These are phyloP conservation scores for Callorhinus ursinus DNA, from an alignment of 2,113 vertebrate genomes.

Conservation along the genomic window DNA sequence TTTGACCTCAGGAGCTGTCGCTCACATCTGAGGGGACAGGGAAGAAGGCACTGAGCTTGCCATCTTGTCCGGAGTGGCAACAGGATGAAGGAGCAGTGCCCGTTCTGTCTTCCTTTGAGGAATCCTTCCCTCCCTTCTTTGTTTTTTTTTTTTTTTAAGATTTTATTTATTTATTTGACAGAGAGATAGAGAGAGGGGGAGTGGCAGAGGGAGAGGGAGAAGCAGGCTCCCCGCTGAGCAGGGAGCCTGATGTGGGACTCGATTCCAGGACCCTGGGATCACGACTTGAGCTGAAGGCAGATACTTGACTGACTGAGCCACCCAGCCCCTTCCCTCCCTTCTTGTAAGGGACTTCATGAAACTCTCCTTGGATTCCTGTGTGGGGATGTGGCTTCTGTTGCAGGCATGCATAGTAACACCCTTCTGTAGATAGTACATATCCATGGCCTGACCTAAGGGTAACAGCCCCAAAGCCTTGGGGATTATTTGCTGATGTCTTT, in stretches of 20 bases:
- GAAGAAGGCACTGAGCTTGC: background rate
- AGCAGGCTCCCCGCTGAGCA: too few species aligned
- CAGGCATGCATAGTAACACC: too few species aligned
- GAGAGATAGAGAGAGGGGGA: too few species aligned
- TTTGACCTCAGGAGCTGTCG: background rate
- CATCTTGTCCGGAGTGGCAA: background rate
- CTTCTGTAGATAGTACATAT: too few species aligned
- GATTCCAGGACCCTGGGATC: too few species aligned
- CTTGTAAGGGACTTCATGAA: background rate
- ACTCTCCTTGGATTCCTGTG: background rate
- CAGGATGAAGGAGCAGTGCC: background rate
- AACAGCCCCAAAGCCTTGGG: background rate
- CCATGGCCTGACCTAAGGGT: background rate
- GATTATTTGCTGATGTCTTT: background rate
- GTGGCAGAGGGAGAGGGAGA: too few species aligned
- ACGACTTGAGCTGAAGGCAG: too few species aligned
- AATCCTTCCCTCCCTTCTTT: background rate
- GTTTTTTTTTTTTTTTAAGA: too few species aligned
- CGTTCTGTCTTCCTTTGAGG: background rate
- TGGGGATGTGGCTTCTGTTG: background rate
- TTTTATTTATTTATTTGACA: too few species aligned
- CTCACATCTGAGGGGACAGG: background rate
- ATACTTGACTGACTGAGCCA: too few species aligned
- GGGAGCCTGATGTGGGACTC: too few species aligned
- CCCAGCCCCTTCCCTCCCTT: background rate